Evolutionary conservation across 2,888 invertebrate species (phyloP).

Genomic region (Tinea trinotella): DNA sequence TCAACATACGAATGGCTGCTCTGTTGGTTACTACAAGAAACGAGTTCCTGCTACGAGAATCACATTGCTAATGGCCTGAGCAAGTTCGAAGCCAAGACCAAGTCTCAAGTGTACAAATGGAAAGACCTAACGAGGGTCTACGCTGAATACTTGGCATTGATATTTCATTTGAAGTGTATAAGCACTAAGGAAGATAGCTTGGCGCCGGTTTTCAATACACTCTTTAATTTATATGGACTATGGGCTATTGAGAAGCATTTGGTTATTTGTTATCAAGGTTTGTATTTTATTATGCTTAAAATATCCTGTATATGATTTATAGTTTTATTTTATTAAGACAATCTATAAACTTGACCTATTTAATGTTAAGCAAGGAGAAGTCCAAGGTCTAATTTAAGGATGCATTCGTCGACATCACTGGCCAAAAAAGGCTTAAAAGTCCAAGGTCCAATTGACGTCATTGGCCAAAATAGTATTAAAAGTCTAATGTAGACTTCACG

Average conservation of each 20-base stretch:
- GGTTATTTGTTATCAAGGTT: conserved; percentile 78
- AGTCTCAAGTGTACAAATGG: conserved; percentile 86
- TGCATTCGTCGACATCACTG: too few relatives aligned
- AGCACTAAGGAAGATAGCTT: conserved; percentile 44
- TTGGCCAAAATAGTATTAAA: too few relatives aligned
- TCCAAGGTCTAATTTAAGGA: too few relatives aligned
- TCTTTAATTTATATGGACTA: conserved; percentile 51
- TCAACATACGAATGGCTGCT: conserved; percentile 88
- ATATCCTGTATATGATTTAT: neutral
- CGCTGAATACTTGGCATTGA: conserved; percentile 78
- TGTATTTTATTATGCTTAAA: neutral
- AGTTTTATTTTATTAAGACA: neutral
- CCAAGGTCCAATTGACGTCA: too few relatives aligned
- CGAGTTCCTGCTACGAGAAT: conserved; percentile 73
- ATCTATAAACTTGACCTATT: too few relatives aligned
- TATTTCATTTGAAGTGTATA: conserved; percentile 65
- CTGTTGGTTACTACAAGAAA: conserved; percentile 82
- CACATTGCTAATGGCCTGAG: conserved; percentile 72
- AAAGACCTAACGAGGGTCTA: conserved; percentile 82
- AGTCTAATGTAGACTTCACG: too few relatives aligned
- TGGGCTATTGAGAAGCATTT: conserved; percentile 78
- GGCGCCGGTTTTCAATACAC: conserved; percentile 61
- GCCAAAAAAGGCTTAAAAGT: too few relatives aligned
- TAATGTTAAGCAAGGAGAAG: too few relatives aligned
- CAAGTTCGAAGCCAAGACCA: conserved; percentile 83